A percentile compares a stretch with the other conserved stretches of the same genome.
phyloP scores from a whole-genome alignment of 2,888 invertebrate genomes.

The Agrilus biguttatus region DNA sequence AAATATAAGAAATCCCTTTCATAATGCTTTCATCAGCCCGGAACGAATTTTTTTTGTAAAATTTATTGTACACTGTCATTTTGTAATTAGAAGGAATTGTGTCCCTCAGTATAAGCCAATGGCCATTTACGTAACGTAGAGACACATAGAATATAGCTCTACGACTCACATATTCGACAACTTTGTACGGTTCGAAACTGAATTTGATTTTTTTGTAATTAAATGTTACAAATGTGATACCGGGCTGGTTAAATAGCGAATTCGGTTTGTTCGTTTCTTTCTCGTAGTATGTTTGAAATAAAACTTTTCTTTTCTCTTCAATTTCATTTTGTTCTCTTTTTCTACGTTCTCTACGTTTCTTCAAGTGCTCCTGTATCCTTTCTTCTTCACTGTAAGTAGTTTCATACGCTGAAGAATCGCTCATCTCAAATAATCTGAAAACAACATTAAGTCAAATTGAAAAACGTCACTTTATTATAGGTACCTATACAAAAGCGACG shows the following conservation, averaged over 20 bases:
- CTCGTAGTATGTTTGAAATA: constrained; percentile 5
- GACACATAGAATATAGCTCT: constrained; percentile 12
- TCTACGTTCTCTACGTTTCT: too few relatives aligned
- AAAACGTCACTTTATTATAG: too few relatives aligned
- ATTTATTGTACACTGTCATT: constrained; percentile 8
- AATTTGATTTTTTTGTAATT: constrained; percentile 15
- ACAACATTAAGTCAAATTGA: too few relatives aligned
- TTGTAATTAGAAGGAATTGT: constrained; percentile 13
- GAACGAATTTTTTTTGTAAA: constrained; percentile 8
- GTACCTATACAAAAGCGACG: too few relatives aligned
- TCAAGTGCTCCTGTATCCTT: too few relatives aligned
- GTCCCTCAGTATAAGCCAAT: constrained; percentile 15
- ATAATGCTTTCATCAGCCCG: constrained; percentile 5
- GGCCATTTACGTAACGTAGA: constrained; percentile 10
- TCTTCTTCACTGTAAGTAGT: too few relatives aligned
- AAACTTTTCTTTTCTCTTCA: not conserved
- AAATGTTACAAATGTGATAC: constrained; percentile 12
- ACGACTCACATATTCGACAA: constrained; percentile 10
- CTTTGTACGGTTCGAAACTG: constrained; percentile 11
- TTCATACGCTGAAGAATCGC: too few relatives aligned
- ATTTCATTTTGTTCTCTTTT: not conserved
- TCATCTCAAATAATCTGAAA: too few relatives aligned
- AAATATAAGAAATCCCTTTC: constrained; percentile 8
- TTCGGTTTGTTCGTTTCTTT: not conserved
- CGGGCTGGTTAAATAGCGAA: constrained; percentile 10